Base-by-base conservation (phyloP, 2,113 vertebrate species). In the Calcarius ornatus region DNA sequence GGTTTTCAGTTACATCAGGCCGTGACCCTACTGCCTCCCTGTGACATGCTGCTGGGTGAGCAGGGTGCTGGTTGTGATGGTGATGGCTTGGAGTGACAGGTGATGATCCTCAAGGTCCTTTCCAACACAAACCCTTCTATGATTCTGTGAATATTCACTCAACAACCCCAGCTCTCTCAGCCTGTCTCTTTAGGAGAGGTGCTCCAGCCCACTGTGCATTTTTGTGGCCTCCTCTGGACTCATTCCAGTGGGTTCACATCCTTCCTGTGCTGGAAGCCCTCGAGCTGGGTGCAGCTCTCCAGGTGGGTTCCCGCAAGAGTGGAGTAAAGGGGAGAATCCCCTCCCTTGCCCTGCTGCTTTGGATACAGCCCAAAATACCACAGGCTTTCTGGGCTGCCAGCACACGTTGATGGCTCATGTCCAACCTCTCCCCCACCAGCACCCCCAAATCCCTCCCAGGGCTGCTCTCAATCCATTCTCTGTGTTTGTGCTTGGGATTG, bases 231-330 rank as follows among this genome's bases (percentile, higher is more conserved):
- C 37, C 33, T 81, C 23, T 59, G 68, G 33, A 14, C 43, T 81
- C 0, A 1, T 15, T 50, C 33, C 33, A 57, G 37, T 0, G 1
- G 27, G 59, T 50, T 10, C 31, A 37, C 27, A 37, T 50, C 33
- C 17, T 65, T 57, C 22, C 28, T 24, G 4, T 28, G 42, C 19
- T 43, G 76, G 86, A 35, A 50, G 25, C 31, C 31, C 35, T 42
- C 0, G 4, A 27, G 38, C 33, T 59, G 59, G 51, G 42, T 28
- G 33, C 22, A 81, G 43, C 6, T 23, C 19, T 38, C 10, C 27
- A 51, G 31, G 35, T 38, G 57, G 9, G 35, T 2, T 71, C 33
- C 24, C 60, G 38, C 37, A 23, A 10, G 37, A 59, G 18, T 0
- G 0, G 25, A 22, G 37, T 5, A 16, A 38, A 50, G 15, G 43